phyloP scores from a whole-genome alignment of 1,140 invertebrate genomes.

The Neotoxoptera formosana region DNA sequence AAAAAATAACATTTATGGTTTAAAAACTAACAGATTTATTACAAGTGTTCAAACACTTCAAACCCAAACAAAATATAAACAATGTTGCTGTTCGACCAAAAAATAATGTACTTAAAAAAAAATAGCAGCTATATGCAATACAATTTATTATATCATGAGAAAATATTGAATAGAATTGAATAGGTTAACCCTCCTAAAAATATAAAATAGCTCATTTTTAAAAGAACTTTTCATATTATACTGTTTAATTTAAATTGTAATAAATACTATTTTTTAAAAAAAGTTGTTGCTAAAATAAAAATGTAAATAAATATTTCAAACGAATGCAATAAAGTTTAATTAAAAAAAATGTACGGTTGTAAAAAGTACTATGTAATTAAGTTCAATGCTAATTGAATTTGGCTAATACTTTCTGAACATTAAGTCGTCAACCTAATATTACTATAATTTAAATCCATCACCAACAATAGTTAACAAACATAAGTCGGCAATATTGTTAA shows the following conservation, averaged over 20 bases:
- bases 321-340: background rate
- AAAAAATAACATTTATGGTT: background rate
- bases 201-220: background rate
- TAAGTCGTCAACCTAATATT: background rate
- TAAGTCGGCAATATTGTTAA: background rate
- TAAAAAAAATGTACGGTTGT: background rate
- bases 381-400: background rate
- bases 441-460: constrained; percentile 17
- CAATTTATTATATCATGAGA: background rate
- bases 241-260: background rate
- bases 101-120: background rate
- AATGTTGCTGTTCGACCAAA: background rate
- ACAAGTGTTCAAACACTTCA: background rate
- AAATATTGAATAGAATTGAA: background rate
- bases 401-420: constrained; percentile 39
- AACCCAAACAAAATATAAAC: background rate
- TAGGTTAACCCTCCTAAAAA: background rate
- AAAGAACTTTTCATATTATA: background rate
- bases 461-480: constrained; percentile 13
- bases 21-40: background rate
- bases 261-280: background rate
- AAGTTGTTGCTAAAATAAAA: background rate
- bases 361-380: background rate
- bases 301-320: background rate
- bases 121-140: background rate